Evolutionary conservation across 2,888 invertebrate species (phyloP).

Genomic region (Dimorphilus gyrociliatus): DNA sequence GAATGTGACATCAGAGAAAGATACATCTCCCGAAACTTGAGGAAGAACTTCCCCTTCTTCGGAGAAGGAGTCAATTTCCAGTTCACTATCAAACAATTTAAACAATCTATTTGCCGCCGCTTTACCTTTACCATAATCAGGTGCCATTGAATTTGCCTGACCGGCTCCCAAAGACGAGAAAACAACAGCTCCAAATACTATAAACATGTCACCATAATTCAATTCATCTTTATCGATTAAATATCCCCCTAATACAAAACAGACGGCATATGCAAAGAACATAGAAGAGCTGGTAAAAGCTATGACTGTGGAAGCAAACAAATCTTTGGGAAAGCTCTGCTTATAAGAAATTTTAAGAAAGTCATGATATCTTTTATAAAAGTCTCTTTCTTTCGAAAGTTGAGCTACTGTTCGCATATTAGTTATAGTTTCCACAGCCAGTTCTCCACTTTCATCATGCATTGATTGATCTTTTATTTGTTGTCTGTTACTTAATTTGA

Average conservation of each 20-base stretch:
- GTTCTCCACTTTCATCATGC: too few species aligned
- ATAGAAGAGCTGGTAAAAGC: constrained; percentile 41
- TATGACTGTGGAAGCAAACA: constrained; percentile 18
- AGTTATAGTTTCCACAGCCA: constrained; percentile 28
- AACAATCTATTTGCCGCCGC: constrained; percentile 26
- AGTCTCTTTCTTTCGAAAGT: constrained; percentile 21
- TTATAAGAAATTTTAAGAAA: constrained; percentile 17
- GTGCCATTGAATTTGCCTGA: constrained; percentile 21
- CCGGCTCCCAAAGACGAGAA: constrained; percentile 25
- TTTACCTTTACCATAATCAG: constrained; percentile 28
- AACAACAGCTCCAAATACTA: constrained; percentile 18
- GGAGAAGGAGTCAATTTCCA: constrained; percentile 21
- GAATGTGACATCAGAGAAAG: constrained; percentile 13
- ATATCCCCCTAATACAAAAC: constrained; percentile 42
- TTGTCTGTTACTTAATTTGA: too few species aligned
- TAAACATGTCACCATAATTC: constrained; percentile 23
- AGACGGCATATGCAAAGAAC: constrained; percentile 43
- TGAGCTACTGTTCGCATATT: constrained; percentile 32
- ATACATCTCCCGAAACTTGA: constrained; percentile 4
- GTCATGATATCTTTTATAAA: constrained; percentile 15
- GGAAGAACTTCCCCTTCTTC: constrained; percentile 13
- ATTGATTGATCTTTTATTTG: too few species aligned
- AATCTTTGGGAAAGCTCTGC: too few species aligned
- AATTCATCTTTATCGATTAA: constrained; percentile 38
- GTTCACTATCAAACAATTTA: constrained; percentile 20